Evolutionary conservation across 2,888 invertebrate genomes (phyloP).

Genomic region (Resseliella maxima): DNA sequence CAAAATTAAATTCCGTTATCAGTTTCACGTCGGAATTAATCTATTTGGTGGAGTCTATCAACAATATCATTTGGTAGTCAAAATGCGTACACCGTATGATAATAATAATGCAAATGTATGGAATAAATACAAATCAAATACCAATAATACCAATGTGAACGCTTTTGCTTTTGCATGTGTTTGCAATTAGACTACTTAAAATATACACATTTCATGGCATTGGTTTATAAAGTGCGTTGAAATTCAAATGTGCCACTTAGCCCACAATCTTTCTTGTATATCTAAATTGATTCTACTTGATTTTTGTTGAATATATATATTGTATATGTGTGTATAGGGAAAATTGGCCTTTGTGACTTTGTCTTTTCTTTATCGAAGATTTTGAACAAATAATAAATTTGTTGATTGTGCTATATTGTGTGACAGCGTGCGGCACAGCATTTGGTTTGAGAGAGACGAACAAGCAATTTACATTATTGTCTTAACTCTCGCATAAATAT

Average conservation of each 20-base stretch:
- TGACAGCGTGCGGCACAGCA: background rate
- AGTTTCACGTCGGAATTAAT: slow-evolving; percentile 55
- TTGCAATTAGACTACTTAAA: background rate
- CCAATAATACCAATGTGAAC: slow-evolving; percentile 43
- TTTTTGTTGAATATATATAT: background rate
- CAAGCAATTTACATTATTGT: background rate
- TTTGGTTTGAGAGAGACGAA: background rate
- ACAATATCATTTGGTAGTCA: slow-evolving; percentile 16
- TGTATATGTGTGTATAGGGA: too few relatives aligned
- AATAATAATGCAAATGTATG: slow-evolving; percentile 19
- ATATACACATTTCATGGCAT: background rate
- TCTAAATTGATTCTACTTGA: slow-evolving; percentile 26
- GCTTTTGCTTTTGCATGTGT: slow-evolving; percentile 15
- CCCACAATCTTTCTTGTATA: background rate
- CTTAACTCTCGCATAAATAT: too few relatives aligned
- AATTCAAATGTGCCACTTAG: background rate
- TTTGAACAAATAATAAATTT: background rate
- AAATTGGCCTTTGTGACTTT: background rate
- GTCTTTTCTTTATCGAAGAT: background rate
- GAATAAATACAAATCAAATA: slow-evolving; percentile 45
- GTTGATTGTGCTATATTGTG: too few relatives aligned
- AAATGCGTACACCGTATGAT: background rate
- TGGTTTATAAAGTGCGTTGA: background rate
- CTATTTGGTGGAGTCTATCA: slow-evolving; percentile 39
- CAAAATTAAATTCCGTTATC: slow-evolving; percentile 47